Base-by-base conservation (phyloP, 2,797 vertebrate species). In the Toxotes lorentzi region DNA sequence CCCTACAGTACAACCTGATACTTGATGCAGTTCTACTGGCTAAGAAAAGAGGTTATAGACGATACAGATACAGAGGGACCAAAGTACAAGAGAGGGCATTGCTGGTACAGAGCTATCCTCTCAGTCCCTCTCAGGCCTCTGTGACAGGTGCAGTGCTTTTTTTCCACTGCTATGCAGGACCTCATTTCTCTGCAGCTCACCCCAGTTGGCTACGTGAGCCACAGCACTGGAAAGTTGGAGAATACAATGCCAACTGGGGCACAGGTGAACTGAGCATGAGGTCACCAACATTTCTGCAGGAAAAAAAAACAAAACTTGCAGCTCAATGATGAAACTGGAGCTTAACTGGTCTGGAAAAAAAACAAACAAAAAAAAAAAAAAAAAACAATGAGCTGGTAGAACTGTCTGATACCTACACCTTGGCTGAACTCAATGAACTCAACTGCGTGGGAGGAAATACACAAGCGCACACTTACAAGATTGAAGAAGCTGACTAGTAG, bases 191-290 rank as follows among this genome's bases (percentile, higher is more conserved):
- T 81, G 68, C 75, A 74, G 80, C 68, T 78, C 63, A 74, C 30
- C 53, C 75, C 67, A 68, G 68, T 62, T 67, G 74, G 51, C 70
- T 88, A 82, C 4, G 40, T 76, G 73, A 84, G 77, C 60, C 70
- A 57, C 65, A 51, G 72, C 73, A 75, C 32, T 69, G 79, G 50
- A 75, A 82, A 78, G 82, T 61, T 87, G 59, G 45, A 73, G 56
- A 81, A 81, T 11, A 70, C 67, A 76, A 69, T 79, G 88, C 86
- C 87, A 92, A 87, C 14, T 92, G 67, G 88, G 73, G 48, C 86
- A 90, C 83, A 87, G 88, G 89, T 87, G 72, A 92, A 85, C 38
- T 35, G 65, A 88, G 70, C 71, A 84, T 80, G 64, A 79, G 78
- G 86, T 85, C 70, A 87, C 41, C 3, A 74, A 85, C 66, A 81